phyloP scores from a whole-genome alignment of 2,888 invertebrate genomes.

The Alitta virens region DNA sequence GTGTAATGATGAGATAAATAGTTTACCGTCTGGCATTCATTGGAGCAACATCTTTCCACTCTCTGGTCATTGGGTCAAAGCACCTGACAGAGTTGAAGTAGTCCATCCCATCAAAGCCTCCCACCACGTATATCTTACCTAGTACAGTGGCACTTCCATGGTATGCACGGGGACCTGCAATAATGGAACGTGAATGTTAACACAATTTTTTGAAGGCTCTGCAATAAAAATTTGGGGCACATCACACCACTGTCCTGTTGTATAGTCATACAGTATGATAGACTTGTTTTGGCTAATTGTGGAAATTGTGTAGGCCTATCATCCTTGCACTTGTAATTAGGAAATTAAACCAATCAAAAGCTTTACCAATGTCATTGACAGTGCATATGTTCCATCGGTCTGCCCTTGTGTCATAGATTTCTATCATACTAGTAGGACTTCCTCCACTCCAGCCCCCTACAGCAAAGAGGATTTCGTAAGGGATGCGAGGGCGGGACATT shows the following conservation, averaged over 20 bases:
- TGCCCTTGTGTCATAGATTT: conserved; percentile 55
- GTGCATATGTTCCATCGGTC: conserved; percentile 49
- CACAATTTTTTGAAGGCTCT: no score
- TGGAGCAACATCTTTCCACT: conserved; percentile 81
- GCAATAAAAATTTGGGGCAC: no score
- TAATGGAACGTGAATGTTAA: no score
- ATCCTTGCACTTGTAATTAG: no score
- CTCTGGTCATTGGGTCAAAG: conserved; percentile 80
- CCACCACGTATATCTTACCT: conserved; percentile 81
- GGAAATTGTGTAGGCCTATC: no score
- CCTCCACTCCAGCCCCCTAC: conserved; percentile 68
- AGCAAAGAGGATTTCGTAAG: conserved; percentile 59
- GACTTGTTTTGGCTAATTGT: no score
- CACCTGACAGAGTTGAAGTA: conserved; percentile 84
- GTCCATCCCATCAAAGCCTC: conserved; percentile 88
- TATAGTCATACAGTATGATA: no score
- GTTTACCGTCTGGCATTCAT: conserved; percentile 76
- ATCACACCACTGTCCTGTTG: no score
- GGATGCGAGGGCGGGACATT: conserved; percentile 70
- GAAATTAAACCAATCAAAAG: no score
- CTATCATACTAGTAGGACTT: conserved; percentile 70
- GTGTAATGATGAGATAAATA: no score
- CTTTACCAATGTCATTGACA: conserved; percentile 25
- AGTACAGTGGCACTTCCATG: conserved; percentile 90
- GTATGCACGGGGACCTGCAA: conserved; percentile 78